Evolutionary conservation across 2,113 vertebrate genomes (phyloP), one percentile per base, ranked within the genome.

Genomic region (Acanthisitta chloris): DNA sequence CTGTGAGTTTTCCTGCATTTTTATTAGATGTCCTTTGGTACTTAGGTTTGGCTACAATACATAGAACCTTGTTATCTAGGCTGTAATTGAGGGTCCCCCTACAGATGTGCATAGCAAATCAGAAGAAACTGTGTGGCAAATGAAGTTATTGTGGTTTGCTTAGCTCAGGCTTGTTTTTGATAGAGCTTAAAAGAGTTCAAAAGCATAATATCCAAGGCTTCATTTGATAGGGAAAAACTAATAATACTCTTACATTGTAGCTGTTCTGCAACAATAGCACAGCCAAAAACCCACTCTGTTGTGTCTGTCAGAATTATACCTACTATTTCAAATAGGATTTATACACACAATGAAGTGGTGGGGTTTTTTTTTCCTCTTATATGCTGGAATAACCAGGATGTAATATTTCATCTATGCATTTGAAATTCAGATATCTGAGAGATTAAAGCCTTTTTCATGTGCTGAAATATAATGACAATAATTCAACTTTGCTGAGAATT

Each of bases 141-240:
- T 87, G 58, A 92, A 85, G n/a, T 72, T 65, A 95, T 81, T 95
- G 73, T 28, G 31, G 61, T 84, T 69, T 91, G 26, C 24, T 92
- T 88, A 83, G 14, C 73, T 90, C 49, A 31, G 9, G 64, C n/a
- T 58, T 78, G 29, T 9, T 89, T 88, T 83, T 83, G 4, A 82
- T 29, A 67, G 45, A 81, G 38, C 77, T 74, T 92, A 80, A 90
- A 66, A 49, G 38, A 69, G 46, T 65, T 96, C 38, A 94, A 82
- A 92, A 77, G 24, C 43, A 84, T 49, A 54, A 18, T 25, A 57
- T 52, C 62, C 51, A 86, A 86, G 45, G 17, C 73, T 78, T 66
- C 13, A 69, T 92, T 79, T 93, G 31, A 31, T 19, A 55, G 48
- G 26, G n/a, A 74, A 74, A 17, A 64, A 79, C 69, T 36, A 80